Percentiles rank a stretch among this genome's conserved stretches.
phyloP scores from a whole-genome alignment of 2,888 invertebrate species.

The Sisyra nigra region DNA sequence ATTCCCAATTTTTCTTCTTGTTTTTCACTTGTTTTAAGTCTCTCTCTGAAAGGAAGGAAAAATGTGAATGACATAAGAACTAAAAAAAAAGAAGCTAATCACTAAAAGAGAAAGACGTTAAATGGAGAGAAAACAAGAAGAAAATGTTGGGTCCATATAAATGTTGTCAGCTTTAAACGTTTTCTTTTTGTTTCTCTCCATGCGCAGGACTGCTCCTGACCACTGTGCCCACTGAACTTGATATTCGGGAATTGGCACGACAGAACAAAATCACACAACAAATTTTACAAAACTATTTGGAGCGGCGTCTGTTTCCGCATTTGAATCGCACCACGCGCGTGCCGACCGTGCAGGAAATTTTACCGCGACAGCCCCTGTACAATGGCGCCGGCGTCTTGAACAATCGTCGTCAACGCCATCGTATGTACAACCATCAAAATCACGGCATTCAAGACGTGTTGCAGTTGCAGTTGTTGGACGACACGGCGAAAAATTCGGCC shows the following conservation, averaged over 20 bases:
- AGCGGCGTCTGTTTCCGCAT: slow-evolving; percentile 47
- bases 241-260: slow-evolving; percentile 43
- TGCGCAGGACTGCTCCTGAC: neutral
- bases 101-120: neutral
- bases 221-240: slow-evolving; percentile 24
- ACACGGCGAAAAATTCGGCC: slow-evolving; percentile 8
- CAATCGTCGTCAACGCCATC: no score
- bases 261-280: slow-evolving; percentile 65
- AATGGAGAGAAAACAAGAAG: no score
- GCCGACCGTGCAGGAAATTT: slow-evolving; percentile 48
- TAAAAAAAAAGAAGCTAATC: slow-evolving; percentile 1
- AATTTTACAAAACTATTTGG: slow-evolving; percentile 56
- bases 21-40: no score
- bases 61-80: neutral
- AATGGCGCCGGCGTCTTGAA: slow-evolving; percentile 5
- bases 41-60: no score
- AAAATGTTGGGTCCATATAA: neutral
- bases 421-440: slow-evolving; percentile 10
- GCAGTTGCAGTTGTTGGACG: neutral
- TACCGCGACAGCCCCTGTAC: slow-evolving; percentile 30
- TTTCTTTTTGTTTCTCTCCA: neutral
- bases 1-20: no score
- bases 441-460: slow-evolving; percentile 18
- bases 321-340: slow-evolving; percentile 28
- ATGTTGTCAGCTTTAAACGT: neutral